Percentiles rank a stretch among this genome's conserved stretches.
Evolutionary conservation across 1,140 invertebrate species (phyloP).

Genomic region (Vanessa tameamea): DNA sequence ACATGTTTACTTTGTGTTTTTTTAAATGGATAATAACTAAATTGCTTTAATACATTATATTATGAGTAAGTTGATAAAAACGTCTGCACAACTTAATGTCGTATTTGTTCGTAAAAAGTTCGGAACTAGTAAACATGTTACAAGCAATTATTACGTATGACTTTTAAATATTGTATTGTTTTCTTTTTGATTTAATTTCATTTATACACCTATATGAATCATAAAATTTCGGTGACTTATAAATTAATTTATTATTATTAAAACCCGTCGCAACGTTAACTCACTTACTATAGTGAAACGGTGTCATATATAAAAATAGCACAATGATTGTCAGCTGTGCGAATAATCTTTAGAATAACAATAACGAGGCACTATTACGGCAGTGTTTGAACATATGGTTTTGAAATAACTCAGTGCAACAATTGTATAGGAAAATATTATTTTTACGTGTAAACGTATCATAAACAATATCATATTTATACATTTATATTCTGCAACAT

Average conservation of each 20-base stretch:
- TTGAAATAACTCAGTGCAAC: conserved; percentile 36
- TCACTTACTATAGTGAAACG: conserved; percentile 35
- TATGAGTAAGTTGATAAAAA: conserved; percentile 2
- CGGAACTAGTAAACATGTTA: not conserved
- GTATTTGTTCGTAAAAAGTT: not conserved
- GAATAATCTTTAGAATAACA: conserved; percentile 47
- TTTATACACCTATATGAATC: not conserved
- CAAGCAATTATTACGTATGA: too few relatives aligned
- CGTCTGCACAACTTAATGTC: not conserved
- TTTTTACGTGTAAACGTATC: conserved; percentile 1
- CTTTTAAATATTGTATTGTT: too few relatives aligned
- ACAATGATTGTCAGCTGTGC: conserved; percentile 48
- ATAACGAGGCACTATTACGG: conserved; percentile 36
- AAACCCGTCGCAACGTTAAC: not conserved
- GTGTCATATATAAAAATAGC: conserved; percentile 62
- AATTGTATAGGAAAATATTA: conserved; percentile 30
- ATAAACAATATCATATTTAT: not conserved
- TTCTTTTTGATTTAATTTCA: too few relatives aligned
- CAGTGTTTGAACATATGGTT: conserved; percentile 44
- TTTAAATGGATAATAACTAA: conserved; percentile 19
- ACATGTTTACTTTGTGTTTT: conserved; percentile 38
- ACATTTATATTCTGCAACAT: not conserved
- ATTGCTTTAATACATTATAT: not conserved
- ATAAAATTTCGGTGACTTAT: not conserved
- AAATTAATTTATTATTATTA: conserved; percentile 5